phyloP scores from a whole-genome alignment of 2,113 vertebrate genomes.

The Elachura formosa region DNA sequence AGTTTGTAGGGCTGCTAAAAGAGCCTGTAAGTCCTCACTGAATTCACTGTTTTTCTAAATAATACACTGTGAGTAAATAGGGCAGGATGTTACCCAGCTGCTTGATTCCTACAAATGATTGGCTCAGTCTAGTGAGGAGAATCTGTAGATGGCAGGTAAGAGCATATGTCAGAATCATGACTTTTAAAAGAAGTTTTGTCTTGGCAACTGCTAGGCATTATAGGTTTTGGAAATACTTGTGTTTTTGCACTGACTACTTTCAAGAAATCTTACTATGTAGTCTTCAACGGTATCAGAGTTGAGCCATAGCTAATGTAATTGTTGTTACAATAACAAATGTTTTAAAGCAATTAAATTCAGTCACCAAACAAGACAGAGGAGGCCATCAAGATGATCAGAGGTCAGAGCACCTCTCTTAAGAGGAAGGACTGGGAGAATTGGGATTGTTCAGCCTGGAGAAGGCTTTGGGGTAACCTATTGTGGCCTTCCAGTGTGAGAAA shows the following conservation, averaged over 20 bases:
- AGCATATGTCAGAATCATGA: background rate
- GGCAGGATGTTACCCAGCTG: background rate
- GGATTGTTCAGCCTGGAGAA: background rate
- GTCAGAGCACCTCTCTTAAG: background rate
- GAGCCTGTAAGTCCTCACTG: background rate
- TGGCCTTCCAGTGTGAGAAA: background rate
- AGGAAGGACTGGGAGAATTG: background rate
- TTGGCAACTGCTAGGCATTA: background rate
- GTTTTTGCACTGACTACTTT: background rate
- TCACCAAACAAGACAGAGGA: background rate
- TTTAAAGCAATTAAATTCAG: background rate
- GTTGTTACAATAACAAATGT: background rate
- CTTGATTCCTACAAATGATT: background rate
- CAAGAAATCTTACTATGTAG: background rate
- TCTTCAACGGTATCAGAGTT: background rate
- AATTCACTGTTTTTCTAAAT: background rate
- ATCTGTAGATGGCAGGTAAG: background rate
- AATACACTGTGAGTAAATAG: background rate
- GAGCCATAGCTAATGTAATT: background rate
- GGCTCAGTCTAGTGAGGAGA: background rate
- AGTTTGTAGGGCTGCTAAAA: background rate
- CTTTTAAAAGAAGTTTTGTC: background rate
- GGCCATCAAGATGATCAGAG: background rate
- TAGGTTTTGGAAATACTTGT: background rate
- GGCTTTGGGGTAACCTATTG: background rate